These are phyloP conservation scores for Volucella inanis DNA, from an alignment of 2,888 invertebrate genomes.

Conservation along the genomic window DNA sequence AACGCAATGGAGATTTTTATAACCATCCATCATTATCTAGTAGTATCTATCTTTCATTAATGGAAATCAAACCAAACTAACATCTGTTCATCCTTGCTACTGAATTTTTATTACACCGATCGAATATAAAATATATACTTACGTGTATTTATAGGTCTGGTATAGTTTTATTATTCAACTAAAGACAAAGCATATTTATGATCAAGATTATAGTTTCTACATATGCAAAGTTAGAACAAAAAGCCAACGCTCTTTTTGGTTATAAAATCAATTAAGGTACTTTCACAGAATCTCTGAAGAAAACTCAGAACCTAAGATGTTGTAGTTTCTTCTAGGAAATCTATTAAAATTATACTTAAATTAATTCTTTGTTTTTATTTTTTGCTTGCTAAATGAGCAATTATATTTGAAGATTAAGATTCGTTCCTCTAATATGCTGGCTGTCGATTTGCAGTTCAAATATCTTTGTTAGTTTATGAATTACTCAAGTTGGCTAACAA, in stretches of 20 bases:
- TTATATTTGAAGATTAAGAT: slow-evolving; percentile 22
- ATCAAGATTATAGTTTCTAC: slow-evolving; percentile 34
- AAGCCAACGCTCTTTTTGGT: slow-evolving; percentile 6
- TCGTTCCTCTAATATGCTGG: not conserved
- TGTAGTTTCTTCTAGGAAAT: slow-evolving; percentile 31
- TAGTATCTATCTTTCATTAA: slow-evolving; percentile 42
- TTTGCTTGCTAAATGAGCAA: slow-evolving; percentile 39
- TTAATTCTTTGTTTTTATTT: slow-evolving; percentile 7
- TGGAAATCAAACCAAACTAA: slow-evolving; percentile 32
- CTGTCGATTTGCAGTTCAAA: slow-evolving; percentile 31
- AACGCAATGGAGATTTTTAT: slow-evolving; percentile 32
- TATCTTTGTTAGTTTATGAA: slow-evolving; percentile 41
- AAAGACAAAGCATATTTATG: slow-evolving; percentile 58
- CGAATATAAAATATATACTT: slow-evolving; percentile 17
- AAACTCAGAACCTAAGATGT: slow-evolving; percentile 21
- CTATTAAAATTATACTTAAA: slow-evolving; percentile 37
- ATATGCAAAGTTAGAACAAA: slow-evolving; percentile 32
- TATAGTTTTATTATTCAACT: slow-evolving; percentile 53
- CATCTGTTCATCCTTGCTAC: slow-evolving; percentile 46
- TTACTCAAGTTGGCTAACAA: not conserved
- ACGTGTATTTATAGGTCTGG: slow-evolving; percentile 2
- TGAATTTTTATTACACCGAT: slow-evolving; percentile 48
- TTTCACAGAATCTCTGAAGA: slow-evolving; percentile 42
- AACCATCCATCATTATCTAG: slow-evolving; percentile 23
- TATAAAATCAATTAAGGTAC: slow-evolving; percentile 36